A percentile compares a stretch with the other conserved stretches of the same genome.
Conservation (phyloP, 1,140 invertebrate species). For the Heliconius hewitsoni region DNA sequence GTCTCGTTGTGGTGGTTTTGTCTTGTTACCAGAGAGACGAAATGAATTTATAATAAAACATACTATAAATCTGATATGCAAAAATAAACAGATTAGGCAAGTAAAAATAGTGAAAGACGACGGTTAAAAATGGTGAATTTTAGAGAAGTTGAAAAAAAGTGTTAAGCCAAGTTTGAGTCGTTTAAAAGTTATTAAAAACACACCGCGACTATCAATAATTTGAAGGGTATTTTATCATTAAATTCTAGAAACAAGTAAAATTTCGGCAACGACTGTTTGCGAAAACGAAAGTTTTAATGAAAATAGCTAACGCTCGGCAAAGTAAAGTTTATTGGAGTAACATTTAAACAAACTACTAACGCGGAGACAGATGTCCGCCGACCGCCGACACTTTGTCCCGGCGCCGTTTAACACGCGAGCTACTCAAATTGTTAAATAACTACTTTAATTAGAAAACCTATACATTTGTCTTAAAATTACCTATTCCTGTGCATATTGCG, state of each 20-base stretch:
- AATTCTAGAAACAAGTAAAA: background rate
- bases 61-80: too few relatives aligned
- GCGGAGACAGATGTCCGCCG: background rate
- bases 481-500: background rate
- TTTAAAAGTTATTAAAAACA: background rate
- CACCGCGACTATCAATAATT: background rate
- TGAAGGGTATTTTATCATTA: background rate
- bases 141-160: background rate
- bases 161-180: background rate
- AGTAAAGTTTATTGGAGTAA: conserved; percentile 6
- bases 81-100: too few relatives aligned
- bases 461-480: background rate
- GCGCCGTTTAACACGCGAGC: background rate
- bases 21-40: too few relatives aligned
- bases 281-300: conserved; percentile 11
- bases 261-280: background rate
- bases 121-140: too few relatives aligned
- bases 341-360: conserved; percentile 14
- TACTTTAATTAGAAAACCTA: conserved; percentile 6
- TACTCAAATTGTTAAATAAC: background rate
- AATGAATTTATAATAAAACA: too few relatives aligned
- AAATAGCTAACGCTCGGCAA: conserved; percentile 1
- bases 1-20: too few relatives aligned
- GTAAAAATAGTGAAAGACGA: too few relatives aligned
- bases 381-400: background rate